These are phyloP conservation scores for Peromyscus leucopus DNA, from an alignment of 2,113 vertebrate species.

Conservation along the genomic window DNA sequence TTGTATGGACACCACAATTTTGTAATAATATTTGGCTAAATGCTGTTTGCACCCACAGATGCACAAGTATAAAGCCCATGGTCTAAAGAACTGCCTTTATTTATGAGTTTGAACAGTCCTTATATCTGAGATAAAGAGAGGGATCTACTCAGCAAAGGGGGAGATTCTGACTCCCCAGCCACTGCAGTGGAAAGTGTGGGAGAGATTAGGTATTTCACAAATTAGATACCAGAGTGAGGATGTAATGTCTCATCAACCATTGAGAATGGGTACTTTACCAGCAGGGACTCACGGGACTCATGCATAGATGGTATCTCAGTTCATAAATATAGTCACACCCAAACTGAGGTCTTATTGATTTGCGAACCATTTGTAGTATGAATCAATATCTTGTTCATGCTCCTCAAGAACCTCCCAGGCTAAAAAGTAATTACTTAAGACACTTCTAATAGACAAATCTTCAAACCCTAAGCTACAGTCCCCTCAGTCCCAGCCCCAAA, in stretches of 20 bases:
- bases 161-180: background rate
- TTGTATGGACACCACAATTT: background rate
- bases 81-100: background rate
- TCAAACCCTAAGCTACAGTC: background rate
- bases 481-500: background rate
- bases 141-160: background rate
- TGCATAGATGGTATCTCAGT: background rate
- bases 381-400: background rate
- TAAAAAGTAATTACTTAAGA: background rate
- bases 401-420: background rate
- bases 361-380: background rate
- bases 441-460: background rate
- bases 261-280: background rate
- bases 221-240: background rate
- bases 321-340: background rate
- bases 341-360: background rate
- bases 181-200: background rate
- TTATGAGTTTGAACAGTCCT: background rate
- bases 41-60: background rate
- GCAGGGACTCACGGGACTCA: background rate
- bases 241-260: background rate
- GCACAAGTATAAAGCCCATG: background rate
- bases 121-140: background rate
- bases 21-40: background rate
- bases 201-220: background rate